These are phyloP conservation scores for Sphaerophoria rueppellii DNA, from an alignment of 2,888 invertebrate genomes.

Conservation along the genomic window DNA sequence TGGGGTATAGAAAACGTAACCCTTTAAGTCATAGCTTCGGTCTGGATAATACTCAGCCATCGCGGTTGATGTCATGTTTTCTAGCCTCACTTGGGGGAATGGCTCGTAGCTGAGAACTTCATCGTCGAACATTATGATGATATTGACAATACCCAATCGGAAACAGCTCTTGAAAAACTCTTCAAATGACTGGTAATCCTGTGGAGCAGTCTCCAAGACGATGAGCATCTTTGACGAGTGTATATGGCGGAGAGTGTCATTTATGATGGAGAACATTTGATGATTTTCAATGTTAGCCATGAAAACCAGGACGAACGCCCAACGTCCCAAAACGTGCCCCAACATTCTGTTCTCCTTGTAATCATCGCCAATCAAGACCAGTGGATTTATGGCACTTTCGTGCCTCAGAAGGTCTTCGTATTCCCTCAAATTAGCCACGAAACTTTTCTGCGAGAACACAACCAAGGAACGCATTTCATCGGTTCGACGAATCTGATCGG, in stretches of 20 bases:
- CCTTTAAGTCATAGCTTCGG: constrained; percentile 44
- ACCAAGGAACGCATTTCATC: constrained; percentile 54
- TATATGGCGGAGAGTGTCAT: constrained; percentile 40
- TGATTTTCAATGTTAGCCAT: constrained; percentile 40
- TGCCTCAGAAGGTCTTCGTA: constrained; percentile 38
- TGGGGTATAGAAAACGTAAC: constrained; percentile 48
- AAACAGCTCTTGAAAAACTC: constrained; percentile 45
- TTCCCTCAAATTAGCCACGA: constrained; percentile 1
- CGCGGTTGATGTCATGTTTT: constrained; percentile 36
- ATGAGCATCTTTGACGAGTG: constrained; percentile 52
- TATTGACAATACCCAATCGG: constrained; percentile 51
- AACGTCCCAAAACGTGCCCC: constrained; percentile 28
- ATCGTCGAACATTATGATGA: constrained; percentile 23
- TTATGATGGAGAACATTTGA: constrained; percentile 42
- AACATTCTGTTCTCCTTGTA: neutral
- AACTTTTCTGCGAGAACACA: constrained; percentile 45
- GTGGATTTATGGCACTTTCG: constrained; percentile 18
- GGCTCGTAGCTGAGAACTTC: constrained; percentile 49
- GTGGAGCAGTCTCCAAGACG: neutral
- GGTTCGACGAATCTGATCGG: constrained; percentile 28
- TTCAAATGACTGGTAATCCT: neutral
- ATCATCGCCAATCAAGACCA: constrained; percentile 41
- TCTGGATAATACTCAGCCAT: constrained; percentile 48
- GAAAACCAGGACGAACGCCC: constrained; percentile 49
- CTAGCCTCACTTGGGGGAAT: constrained; percentile 46